A percentile compares a stretch with the other conserved stretches of the same genome.
Conservation (phyloP, 1,140 invertebrate species). For the Melipona quadrifasciata region DNA sequence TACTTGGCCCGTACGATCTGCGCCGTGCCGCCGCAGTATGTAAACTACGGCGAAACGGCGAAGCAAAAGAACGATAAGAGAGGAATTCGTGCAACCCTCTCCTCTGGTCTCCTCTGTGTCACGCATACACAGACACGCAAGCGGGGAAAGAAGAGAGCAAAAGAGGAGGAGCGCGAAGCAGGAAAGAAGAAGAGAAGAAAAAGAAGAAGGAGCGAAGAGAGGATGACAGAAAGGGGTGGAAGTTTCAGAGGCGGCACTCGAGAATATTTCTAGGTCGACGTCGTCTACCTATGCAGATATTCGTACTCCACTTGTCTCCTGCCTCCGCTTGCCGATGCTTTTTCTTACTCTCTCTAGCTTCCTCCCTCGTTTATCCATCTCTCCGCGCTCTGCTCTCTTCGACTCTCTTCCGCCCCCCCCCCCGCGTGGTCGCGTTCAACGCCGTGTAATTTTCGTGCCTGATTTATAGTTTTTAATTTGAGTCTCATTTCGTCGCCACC, state of each 20-base stretch:
- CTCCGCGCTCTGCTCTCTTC: conserved; percentile 15
- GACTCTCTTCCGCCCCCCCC: conserved; percentile 16
- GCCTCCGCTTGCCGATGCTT: not conserved
- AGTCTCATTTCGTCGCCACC: conserved; percentile 72
- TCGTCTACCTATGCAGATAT: conserved; percentile 52
- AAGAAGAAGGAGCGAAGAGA: not conserved
- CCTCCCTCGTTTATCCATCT: conserved; percentile 55
- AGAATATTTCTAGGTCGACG: conserved; percentile 61
- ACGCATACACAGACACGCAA: too few relatives aligned
- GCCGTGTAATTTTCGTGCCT: conserved; percentile 68
- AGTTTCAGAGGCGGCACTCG: conserved; percentile 37
- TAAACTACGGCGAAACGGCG: conserved; percentile 49
- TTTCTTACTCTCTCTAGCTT: not conserved
- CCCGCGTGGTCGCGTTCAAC: conserved; percentile 28
- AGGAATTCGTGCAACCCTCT: conserved; percentile 39
- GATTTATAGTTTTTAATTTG: conserved; percentile 79
- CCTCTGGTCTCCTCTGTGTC: not conserved
- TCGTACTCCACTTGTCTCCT: conserved; percentile 48
- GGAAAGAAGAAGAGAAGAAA: too few relatives aligned
- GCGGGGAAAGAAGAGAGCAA: not conserved
- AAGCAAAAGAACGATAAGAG: conserved; percentile 50
- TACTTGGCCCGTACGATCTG: conserved; percentile 49
- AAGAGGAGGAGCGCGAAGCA: not conserved
- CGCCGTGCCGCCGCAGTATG: conserved; percentile 44
- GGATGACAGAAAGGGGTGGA: conserved; percentile 11